phyloP scores from a whole-genome alignment of 2,113 vertebrate species.

The Notothenia rossii region DNA sequence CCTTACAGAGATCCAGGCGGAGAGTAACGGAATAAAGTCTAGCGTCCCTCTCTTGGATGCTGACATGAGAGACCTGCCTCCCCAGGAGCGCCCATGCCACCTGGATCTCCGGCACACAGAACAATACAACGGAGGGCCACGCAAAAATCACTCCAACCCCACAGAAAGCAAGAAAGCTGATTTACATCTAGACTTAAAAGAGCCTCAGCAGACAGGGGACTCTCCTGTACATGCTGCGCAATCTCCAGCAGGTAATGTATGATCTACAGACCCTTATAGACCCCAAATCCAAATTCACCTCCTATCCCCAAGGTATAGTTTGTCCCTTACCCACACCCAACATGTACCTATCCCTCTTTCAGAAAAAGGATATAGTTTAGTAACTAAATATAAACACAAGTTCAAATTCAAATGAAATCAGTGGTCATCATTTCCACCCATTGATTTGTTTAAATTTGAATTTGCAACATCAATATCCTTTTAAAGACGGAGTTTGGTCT shows the following conservation, averaged over 20 bases:
- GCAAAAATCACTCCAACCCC: slow-evolving; percentile 83
- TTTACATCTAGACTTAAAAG: slow-evolving; percentile 88
- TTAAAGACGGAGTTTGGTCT: slow-evolving; percentile 60
- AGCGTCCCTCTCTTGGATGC: slow-evolving; percentile 17
- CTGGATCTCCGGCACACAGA: slow-evolving; percentile 91
- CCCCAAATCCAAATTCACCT: slow-evolving; percentile 55
- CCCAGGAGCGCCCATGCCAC: slow-evolving; percentile 94
- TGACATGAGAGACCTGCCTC: slow-evolving; percentile 82
- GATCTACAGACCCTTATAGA: slow-evolving; percentile 80
- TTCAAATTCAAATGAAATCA: slow-evolving; percentile 67
- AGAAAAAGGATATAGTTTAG: slow-evolving; percentile 66
- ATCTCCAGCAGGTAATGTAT: slow-evolving; percentile 99
- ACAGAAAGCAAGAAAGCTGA: slow-evolving; percentile 87
- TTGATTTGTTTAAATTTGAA: slow-evolving; percentile 60
- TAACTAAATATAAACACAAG: slow-evolving; percentile 43
- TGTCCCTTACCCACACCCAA: slow-evolving; percentile 27
- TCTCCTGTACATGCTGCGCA: slow-evolving; percentile 88
- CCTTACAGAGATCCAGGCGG: slow-evolving; percentile 68
- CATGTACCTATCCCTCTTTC: slow-evolving; percentile 29
- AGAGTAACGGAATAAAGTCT: slow-evolving; percentile 24
- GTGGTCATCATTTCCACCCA: slow-evolving; percentile 35
- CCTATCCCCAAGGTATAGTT: slow-evolving; percentile 54
- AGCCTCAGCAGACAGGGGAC: slow-evolving; percentile 88
- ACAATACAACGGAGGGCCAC: slow-evolving; percentile 82
- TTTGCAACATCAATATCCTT: slow-evolving; percentile 69